Percentiles rank a stretch among this genome's conserved stretches.
These are phyloP conservation scores for Trochalopteron elliotii DNA, from an alignment of 2,113 vertebrate species.

Conservation along the genomic window DNA sequence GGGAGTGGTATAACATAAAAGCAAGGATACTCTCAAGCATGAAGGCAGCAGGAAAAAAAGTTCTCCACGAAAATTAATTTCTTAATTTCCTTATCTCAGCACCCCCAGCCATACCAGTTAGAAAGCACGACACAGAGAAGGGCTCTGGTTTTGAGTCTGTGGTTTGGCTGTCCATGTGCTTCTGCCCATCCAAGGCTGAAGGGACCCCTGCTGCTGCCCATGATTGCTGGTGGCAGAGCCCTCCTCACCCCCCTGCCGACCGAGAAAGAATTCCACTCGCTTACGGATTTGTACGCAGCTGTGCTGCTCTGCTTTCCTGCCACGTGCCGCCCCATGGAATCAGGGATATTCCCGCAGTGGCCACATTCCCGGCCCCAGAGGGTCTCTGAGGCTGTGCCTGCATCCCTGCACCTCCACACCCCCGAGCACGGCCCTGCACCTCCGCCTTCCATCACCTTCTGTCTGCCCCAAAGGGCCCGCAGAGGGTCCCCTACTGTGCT, in stretches of 20 bases:
- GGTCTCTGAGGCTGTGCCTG: not conserved
- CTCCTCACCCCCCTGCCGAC: not conserved
- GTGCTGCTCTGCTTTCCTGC: not conserved
- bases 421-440: rapidly evolving
- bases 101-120: not conserved
- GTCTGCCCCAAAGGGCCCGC: not conserved
- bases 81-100: not conserved
- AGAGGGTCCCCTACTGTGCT: rapidly evolving
- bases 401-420: rapidly evolving
- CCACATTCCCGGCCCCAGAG: rapidly evolving
- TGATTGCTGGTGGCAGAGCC: not conserved
- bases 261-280: rapidly evolving
- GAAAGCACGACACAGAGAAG: not conserved
- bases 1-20: not conserved
- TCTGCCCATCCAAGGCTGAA: not conserved
- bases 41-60: not conserved
- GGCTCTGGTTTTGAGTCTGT: rapidly evolving
- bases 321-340: rapidly evolving
- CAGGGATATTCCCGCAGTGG: rapidly evolving
- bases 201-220: not conserved
- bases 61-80: not conserved
- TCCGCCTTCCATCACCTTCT: not conserved
- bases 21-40: not conserved
- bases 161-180: not conserved
- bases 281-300: rapidly evolving